Conservation (phyloP, 2,113 vertebrate species). For the Morone chrysops region DNA sequence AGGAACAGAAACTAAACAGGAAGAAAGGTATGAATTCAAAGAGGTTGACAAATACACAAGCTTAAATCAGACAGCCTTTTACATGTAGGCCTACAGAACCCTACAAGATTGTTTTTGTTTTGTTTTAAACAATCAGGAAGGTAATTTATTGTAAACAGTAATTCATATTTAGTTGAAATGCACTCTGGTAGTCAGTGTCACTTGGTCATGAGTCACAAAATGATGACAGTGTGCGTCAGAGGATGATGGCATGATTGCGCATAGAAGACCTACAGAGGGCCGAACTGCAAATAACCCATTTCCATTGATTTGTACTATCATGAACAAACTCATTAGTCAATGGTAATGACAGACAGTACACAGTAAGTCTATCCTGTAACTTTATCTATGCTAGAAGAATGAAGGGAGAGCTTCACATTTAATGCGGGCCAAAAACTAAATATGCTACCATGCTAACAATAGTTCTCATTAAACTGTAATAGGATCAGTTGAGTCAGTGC, state of each 20-base stretch:
- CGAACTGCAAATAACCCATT: neutral
- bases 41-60: neutral
- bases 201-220: slow-evolving; percentile 47
- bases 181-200: slow-evolving; percentile 17
- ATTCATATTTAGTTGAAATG: neutral
- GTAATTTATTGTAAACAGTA: neutral
- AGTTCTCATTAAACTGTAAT: slow-evolving; percentile 1
- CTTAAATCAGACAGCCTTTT: neutral
- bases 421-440: neutral
- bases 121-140: neutral
- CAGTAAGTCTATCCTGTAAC: neutral
- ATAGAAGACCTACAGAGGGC: neutral
- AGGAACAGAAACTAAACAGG: neutral
- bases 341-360: neutral
- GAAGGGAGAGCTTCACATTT: neutral
- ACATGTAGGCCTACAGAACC: neutral
- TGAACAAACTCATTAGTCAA: neutral
- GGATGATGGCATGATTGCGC: neutral
- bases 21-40: neutral
- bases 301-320: neutral
- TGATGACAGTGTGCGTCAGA: slow-evolving; percentile 11
- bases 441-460: neutral
- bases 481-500: neutral
- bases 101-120: neutral
- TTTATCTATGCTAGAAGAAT: neutral